These are phyloP conservation scores for Listronotus bonariensis DNA, from an alignment of 1,140 invertebrate species.

Conservation along the genomic window DNA sequence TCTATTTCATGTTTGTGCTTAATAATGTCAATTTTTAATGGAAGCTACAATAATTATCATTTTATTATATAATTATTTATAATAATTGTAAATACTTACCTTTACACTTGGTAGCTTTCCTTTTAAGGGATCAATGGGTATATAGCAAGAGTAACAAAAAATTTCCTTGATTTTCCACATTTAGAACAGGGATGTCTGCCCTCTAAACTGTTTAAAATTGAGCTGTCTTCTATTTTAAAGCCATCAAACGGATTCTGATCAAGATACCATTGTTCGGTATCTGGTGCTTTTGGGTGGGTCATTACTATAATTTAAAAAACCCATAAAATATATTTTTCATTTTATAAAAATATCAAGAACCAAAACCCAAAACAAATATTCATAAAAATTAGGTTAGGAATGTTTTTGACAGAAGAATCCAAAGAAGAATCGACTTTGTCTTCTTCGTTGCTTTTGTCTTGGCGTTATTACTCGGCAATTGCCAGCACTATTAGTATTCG, in stretches of 20 bases:
- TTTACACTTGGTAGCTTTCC: constrained; percentile 69
- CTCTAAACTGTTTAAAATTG: constrained; percentile 68
- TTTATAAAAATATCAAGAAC: no score
- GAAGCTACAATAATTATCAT: constrained; percentile 65
- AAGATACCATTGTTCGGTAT: constrained; percentile 32
- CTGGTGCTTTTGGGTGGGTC: constrained; percentile 37
- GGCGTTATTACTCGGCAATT: no score
- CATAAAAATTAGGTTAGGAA: no score
- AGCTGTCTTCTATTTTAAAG: constrained; percentile 68
- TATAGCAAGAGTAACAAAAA: constrained; percentile 90
- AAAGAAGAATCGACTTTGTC: no score
- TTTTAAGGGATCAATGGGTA: constrained; percentile 69
- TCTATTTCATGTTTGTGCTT: constrained; percentile 93
- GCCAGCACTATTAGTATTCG: no score
- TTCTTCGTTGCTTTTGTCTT: no score
- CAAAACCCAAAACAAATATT: no score
- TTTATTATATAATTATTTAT: no score
- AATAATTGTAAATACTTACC: constrained; percentile 54
- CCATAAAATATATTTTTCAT: no score
- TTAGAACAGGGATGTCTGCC: constrained; percentile 71
- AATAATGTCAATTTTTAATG: constrained; percentile 91
- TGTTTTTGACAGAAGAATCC: no score
- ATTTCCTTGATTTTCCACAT: constrained; percentile 87
- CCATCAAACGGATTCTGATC: constrained; percentile 67
- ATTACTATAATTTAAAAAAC: constrained; percentile 14